Evolutionary conservation across 2,113 vertebrate genomes (phyloP), one percentile per base, ranked within the genome.

Genomic region (Malurus cyaneus): DNA sequence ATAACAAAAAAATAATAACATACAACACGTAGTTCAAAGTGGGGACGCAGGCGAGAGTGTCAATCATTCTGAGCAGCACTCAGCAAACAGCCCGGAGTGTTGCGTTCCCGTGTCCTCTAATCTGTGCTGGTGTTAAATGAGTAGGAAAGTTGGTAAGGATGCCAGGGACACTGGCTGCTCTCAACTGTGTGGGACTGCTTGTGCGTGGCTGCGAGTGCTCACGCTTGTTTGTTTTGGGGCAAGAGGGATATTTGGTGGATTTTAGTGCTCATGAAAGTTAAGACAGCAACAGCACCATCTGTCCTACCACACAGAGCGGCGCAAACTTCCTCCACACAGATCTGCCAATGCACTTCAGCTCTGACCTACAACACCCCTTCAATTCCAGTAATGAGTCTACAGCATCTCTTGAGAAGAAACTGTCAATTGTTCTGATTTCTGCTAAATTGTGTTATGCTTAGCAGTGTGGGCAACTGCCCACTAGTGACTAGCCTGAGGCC

Each of bases 1-100:
- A 96, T 97, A 97, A 96, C 85, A 95, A 97, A 97, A 97, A 94
- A 94, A 96, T 83, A 94, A 94, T 96, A 82, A 97, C 57, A 95
- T 65, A 93, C 74, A 86, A 64, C 88, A 84, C 42, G 80, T 73
- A 88, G 93, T 95, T 95, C 88, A 95, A 92, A 88, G 92, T 96
- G 73, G 64, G 84, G 82, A 88, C 3, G 57, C 84, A 74, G 95
- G 94, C 95, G 93, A 79, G 74, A 76, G 94, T 91, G 96, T 97
- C 96, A 96, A 92, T 93, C 94, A 95, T 78, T 42, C 71, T 88
- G 94, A 96, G 89, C 88, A 94, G 94, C 39, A 72, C 86, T 96
- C 96, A 97, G 79, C 94, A 93, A 78, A 95, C 90, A 97, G 96
- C 96, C 92, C 31, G 31, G 93, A 91, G 79, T 91, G 94, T 93